phyloP scores from a whole-genome alignment of 2,797 vertebrate genomes.

The Pangasius mekongensis region DNA sequence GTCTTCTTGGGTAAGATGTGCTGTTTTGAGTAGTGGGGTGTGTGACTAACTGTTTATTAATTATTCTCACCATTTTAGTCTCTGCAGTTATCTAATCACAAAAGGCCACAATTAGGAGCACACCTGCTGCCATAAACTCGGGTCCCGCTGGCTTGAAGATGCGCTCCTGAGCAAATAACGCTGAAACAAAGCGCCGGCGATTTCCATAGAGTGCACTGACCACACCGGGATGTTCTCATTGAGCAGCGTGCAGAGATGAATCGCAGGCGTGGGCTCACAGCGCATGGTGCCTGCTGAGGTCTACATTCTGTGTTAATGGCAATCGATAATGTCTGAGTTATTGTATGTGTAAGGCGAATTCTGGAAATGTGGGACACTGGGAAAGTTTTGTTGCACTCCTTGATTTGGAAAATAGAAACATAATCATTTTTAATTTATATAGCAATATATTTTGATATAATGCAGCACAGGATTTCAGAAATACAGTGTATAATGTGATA shows the following conservation, averaged over 20 bases:
- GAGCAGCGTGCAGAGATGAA: slow-evolving; percentile 30
- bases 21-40: slow-evolving; percentile 1
- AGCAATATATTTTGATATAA: not conserved
- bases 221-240: slow-evolving; percentile 34
- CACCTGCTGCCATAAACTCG: slow-evolving; percentile 31
- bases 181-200: slow-evolving; percentile 3
- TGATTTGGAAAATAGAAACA: not conserved
- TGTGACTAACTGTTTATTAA: slow-evolving; percentile 20
- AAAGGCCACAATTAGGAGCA: slow-evolving; percentile 37
- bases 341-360: slow-evolving; percentile 12
- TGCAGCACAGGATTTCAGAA: not conserved
- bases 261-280: slow-evolving; percentile 17
- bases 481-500: not conserved
- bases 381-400: not conserved
- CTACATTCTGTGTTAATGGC: slow-evolving; percentile 25
- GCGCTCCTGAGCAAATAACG: slow-evolving; percentile 16
- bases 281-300: not conserved
- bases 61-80: slow-evolving; percentile 24
- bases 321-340: slow-evolving; percentile 42
- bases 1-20: not conserved
- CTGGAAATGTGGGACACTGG: slow-evolving; percentile 8
- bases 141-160: slow-evolving; percentile 12
- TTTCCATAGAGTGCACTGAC: slow-evolving; percentile 28
- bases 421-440: not conserved
- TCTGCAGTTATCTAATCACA: slow-evolving; percentile 35